Percentiles rank a stretch among this genome's conserved stretches.
phyloP scores from a whole-genome alignment of 2,888 invertebrate species.

The Hirtodrosophila duncani region DNA sequence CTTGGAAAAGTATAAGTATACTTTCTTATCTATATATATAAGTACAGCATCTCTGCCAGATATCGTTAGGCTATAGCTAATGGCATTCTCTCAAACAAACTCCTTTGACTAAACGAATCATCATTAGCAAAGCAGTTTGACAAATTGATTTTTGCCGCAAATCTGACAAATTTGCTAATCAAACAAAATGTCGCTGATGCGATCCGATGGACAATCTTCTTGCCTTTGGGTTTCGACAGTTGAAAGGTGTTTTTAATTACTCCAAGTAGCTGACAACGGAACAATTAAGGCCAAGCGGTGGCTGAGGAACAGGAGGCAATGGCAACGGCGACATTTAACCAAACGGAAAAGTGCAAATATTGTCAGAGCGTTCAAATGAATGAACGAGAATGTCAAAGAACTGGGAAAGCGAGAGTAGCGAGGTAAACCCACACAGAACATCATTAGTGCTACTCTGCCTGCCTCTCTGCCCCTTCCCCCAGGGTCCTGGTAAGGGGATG shows the following conservation, averaged over 20 bases:
- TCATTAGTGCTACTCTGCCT: slow-evolving; percentile 53
- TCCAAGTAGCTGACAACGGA: slow-evolving; percentile 59
- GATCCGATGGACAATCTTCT: slow-evolving; percentile 10
- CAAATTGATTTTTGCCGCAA: slow-evolving; percentile 61
- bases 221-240: slow-evolving; percentile 50
- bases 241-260: slow-evolving; percentile 77
- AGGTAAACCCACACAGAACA: slow-evolving; percentile 66
- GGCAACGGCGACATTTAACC: slow-evolving; percentile 56
- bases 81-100: no score
- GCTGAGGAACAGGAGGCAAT: slow-evolving; percentile 13
- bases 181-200: slow-evolving; percentile 45
- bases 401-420: slow-evolving; percentile 18
- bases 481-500: slow-evolving; percentile 23
- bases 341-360: slow-evolving; percentile 73
- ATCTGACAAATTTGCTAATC: slow-evolving; percentile 63
- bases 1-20: no score
- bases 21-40: no score
- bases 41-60: no score
- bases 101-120: no score
- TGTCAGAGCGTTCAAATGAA: slow-evolving; percentile 37
- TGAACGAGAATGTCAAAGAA: slow-evolving; percentile 12
- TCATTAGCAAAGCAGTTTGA: slow-evolving; percentile 65
- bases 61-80: no score
- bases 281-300: slow-evolving; percentile 52
- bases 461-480: neutral